A percentile compares a stretch with the other conserved stretches of the same genome.
Evolutionary conservation across 2,113 vertebrate genomes (phyloP).

Genomic region (Marcusenius ussheri): DNA sequence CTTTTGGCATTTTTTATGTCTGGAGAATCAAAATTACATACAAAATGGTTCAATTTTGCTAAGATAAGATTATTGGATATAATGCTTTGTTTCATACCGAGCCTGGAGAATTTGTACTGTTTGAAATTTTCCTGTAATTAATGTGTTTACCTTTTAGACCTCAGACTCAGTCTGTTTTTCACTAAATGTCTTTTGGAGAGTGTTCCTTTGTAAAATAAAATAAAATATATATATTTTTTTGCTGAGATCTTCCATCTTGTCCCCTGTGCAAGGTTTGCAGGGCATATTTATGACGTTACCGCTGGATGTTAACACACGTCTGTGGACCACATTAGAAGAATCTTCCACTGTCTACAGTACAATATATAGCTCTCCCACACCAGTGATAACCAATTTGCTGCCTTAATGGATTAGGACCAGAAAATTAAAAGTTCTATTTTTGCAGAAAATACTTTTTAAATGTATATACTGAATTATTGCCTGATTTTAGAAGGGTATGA

Average conservation of each 20-base stretch:
- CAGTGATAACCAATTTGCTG: not conserved
- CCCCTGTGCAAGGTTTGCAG: not conserved
- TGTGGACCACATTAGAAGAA: not conserved
- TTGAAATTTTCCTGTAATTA: not conserved
- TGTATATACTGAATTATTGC: not conserved
- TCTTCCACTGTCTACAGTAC: not conserved
- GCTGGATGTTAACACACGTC: not conserved
- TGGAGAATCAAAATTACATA: not conserved
- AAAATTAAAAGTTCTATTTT: not conserved
- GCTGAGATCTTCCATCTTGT: not conserved
- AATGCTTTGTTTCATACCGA: not conserved
- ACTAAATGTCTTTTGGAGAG: not conserved
- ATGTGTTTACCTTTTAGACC: not conserved
- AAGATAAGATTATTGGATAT: not conserved
- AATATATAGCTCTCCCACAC: not conserved
- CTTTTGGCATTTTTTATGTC: not conserved
- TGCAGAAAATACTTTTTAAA: not conserved
- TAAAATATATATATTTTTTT: not conserved
- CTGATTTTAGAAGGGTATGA: not conserved
- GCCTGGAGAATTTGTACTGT: not conserved
- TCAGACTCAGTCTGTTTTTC: not conserved
- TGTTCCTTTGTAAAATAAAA: not conserved
- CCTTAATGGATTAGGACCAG: not conserved
- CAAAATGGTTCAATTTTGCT: not conserved
- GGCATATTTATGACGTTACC: not conserved